phyloP scores from a whole-genome alignment of 2,888 invertebrate species.

The Tupiocoris notatus region DNA sequence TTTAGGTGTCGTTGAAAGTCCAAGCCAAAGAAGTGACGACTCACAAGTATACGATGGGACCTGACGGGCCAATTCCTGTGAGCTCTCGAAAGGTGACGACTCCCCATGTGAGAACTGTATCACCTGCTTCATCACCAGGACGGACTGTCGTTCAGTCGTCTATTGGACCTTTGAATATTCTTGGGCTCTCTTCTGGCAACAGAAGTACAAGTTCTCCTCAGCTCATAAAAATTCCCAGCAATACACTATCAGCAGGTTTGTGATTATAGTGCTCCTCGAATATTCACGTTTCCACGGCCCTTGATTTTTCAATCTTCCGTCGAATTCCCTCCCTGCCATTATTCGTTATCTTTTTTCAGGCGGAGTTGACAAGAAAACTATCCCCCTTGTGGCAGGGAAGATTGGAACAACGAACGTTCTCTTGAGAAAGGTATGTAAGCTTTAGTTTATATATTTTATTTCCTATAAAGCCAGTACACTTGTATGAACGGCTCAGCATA shows the following conservation, averaged over 20 bases:
- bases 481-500: too few species aligned
- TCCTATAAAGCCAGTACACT: too few species aligned
- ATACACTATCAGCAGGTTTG: too few species aligned
- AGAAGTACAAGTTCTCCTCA: too few species aligned
- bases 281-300: too few species aligned
- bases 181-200: neutral
- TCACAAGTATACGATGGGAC: conserved; percentile 18
- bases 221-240: too few species aligned
- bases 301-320: too few species aligned
- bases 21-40: conserved; percentile 16
- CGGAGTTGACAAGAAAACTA: neutral
- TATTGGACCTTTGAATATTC: neutral
- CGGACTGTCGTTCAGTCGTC: neutral
- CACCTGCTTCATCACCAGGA: neutral
- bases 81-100: neutral
- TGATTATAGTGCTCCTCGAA: too few species aligned
- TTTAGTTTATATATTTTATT: too few species aligned
- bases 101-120: neutral
- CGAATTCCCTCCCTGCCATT: too few species aligned
- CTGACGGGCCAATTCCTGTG: conserved; percentile 9
- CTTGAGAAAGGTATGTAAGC: neutral
- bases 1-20: conserved; percentile 19
- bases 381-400: neutral
- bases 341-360: too few species aligned
- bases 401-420: neutral